phyloP scores from a whole-genome alignment of 2,113 vertebrate species.

The Syngnathus typhle region DNA sequence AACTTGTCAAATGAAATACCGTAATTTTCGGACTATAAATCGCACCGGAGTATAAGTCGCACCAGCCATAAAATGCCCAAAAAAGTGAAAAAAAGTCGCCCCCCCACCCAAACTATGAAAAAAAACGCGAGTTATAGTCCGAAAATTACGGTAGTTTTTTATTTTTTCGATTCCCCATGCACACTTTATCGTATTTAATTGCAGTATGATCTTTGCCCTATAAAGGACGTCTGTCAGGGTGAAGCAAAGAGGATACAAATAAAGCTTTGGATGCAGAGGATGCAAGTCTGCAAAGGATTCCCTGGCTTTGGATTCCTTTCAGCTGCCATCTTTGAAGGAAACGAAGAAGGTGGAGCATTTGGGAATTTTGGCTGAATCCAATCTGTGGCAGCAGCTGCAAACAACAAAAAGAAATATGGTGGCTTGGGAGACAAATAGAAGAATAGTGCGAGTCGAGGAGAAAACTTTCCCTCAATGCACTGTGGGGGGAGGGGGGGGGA shows the following conservation, averaged over 20 bases:
- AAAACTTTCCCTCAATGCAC: slow-evolving; percentile 14
- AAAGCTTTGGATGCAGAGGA: slow-evolving; percentile 18
- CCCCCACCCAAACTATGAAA: too few relatives aligned
- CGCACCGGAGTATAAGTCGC: too few relatives aligned
- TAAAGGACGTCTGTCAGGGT: not conserved
- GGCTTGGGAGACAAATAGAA: slow-evolving; percentile 16
- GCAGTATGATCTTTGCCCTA: not conserved
- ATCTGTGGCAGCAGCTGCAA: slow-evolving; percentile 48
- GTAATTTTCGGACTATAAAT: too few relatives aligned
- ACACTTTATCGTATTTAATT: not conserved
- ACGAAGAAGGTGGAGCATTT: slow-evolving; percentile 33
- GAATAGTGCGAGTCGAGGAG: slow-evolving; percentile 2
- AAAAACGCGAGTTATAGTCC: too few relatives aligned
- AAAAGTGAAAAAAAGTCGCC: too few relatives aligned
- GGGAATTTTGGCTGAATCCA: slow-evolving; percentile 53
- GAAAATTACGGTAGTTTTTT: too few relatives aligned
- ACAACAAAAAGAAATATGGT: slow-evolving; percentile 25
- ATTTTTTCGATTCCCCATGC: too few relatives aligned
- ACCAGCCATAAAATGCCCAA: too few relatives aligned
- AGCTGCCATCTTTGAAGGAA: slow-evolving; percentile 43
- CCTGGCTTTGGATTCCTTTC: slow-evolving; percentile 29
- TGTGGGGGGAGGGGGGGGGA: slow-evolving; percentile 8
- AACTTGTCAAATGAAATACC: too few relatives aligned
- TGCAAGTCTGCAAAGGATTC: slow-evolving; percentile 11
- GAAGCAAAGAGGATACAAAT: slow-evolving; percentile 5